Evolutionary conservation across 2,888 invertebrate genomes (phyloP).

Genomic region (Folsomia manolachei): DNA sequence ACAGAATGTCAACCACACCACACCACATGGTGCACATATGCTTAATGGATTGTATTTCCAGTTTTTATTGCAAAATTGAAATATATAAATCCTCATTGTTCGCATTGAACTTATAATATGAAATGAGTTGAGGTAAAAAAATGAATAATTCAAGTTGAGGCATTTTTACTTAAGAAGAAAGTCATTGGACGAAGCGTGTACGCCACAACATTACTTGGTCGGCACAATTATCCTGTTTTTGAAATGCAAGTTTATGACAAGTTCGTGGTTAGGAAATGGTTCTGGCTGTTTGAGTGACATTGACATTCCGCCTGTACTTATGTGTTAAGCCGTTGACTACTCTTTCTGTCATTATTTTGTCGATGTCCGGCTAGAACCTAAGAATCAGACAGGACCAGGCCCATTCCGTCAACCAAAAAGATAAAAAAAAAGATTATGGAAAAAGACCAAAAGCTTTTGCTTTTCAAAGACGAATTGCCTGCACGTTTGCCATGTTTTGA

Average conservation of each 20-base stretch:
- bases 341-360: conserved; percentile 18
- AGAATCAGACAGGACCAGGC: neutral
- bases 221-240: conserved; percentile 8
- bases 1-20: too few species aligned
- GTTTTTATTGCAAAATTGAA: neutral
- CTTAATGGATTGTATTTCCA: neutral
- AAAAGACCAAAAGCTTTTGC: conserved; percentile 13
- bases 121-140: too few species aligned
- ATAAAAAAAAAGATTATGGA: conserved; percentile 22
- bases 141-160: too few species aligned
- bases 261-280: conserved; percentile 10
- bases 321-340: conserved; percentile 2
- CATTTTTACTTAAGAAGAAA: too few species aligned
- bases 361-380: conserved; percentile 11
- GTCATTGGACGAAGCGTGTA: too few species aligned
- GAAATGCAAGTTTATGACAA: conserved; percentile 12
- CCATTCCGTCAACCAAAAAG: conserved; percentile 7
- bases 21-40: neutral
- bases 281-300: conserved; percentile 15
- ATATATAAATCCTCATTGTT: neutral
- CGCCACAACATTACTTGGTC: neutral
- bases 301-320: neutral
- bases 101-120: neutral
- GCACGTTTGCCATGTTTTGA: neutral
- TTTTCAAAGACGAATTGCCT: conserved; percentile 16